These are phyloP conservation scores for Athalia cordata DNA, from an alignment of 2,888 invertebrate genomes.

Conservation along the genomic window DNA sequence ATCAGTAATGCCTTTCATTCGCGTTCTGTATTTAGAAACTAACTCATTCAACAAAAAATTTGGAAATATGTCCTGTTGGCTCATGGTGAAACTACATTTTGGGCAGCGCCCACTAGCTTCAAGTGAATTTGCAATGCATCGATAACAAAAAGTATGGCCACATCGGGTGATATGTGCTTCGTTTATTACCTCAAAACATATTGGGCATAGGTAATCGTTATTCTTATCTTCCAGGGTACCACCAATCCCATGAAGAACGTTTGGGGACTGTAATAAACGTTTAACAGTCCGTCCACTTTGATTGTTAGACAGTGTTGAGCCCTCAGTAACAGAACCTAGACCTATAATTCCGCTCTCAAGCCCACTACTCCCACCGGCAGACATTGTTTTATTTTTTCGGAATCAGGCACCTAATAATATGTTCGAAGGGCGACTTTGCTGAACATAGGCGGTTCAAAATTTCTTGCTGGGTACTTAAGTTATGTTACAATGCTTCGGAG, in stretches of 20 bases:
- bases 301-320: conserved; percentile 12
- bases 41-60: conserved; percentile 91
- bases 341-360: conserved; percentile 59
- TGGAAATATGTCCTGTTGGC: conserved; percentile 86
- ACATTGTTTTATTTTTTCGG: conserved; percentile 52
- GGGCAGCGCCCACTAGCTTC: conserved; percentile 85
- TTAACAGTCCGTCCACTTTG: conserved; percentile 73
- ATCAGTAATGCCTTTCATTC: conserved; percentile 74
- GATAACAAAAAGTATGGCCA: conserved; percentile 93
- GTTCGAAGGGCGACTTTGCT: not conserved
- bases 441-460: conserved; percentile 6
- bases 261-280: conserved; percentile 71
- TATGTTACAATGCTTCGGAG: not conserved
- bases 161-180: conserved; percentile 94
- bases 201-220: conserved; percentile 83
- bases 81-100: conserved; percentile 85
- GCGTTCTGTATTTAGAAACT: conserved; percentile 82
- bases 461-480: not conserved
- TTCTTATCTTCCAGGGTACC: conserved; percentile 82
- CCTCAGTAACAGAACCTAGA: conserved; percentile 53
- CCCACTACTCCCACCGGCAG: conserved; percentile 56
- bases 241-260: conserved; percentile 78
- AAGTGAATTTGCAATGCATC: conserved; percentile 84
- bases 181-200: conserved; percentile 91
- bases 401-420: not conserved